Evolutionary conservation across 2,888 invertebrate species (phyloP).

Genomic region (Campoplex capitator): DNA sequence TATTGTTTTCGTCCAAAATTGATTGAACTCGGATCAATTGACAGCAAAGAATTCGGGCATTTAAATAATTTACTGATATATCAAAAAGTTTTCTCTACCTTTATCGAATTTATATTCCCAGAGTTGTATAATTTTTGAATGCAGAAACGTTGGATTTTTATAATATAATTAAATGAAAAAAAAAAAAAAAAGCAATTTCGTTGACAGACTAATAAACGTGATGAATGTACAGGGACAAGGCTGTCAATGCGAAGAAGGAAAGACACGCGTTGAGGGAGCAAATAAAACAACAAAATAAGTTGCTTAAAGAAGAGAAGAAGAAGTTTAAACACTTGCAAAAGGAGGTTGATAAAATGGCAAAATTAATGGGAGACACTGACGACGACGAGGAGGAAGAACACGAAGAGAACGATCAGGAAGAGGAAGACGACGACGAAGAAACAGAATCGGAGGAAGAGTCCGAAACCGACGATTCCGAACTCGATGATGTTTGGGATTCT

Average conservation of each 20-base stretch:
- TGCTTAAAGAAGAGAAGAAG: slow-evolving; percentile 92
- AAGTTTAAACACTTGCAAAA: slow-evolving; percentile 93
- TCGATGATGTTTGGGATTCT: slow-evolving; percentile 87
- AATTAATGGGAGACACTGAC: slow-evolving; percentile 92
- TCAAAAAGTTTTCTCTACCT: neutral
- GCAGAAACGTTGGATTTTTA: neutral
- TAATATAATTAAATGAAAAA: neutral
- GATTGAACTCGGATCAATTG: neutral
- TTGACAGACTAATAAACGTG: neutral
- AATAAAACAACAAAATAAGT: slow-evolving; percentile 92
- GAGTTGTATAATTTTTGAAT: neutral
- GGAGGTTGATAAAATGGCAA: slow-evolving; percentile 96
- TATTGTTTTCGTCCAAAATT: neutral
- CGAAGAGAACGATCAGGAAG: slow-evolving; percentile 86
- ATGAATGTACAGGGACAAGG: slow-evolving; percentile 86
- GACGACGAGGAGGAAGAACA: slow-evolving; percentile 90
- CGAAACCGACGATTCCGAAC: slow-evolving; percentile 88
- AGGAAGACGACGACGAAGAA: slow-evolving; percentile 85
- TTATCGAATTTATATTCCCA: neutral
- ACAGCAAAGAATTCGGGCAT: neutral
- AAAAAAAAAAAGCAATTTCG: neutral
- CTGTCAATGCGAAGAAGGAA: slow-evolving; percentile 91
- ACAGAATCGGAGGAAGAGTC: slow-evolving; percentile 84
- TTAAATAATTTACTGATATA: neutral
- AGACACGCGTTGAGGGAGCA: slow-evolving; percentile 91